phyloP scores from a whole-genome alignment of 2,113 vertebrate species.

The Cephalopterus ornatus region DNA sequence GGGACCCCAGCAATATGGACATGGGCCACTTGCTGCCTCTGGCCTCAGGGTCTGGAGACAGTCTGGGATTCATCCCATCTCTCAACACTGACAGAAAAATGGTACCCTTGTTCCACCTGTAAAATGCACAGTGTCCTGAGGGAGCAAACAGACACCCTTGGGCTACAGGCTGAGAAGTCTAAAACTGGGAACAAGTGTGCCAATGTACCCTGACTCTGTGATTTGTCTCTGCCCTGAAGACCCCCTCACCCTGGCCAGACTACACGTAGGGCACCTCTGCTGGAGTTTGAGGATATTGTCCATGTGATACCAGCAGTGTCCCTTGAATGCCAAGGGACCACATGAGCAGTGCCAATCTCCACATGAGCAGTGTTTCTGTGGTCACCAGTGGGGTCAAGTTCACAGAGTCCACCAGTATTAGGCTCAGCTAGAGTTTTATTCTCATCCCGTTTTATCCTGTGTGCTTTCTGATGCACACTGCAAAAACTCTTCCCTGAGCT shows the following conservation, averaged over 20 bases:
- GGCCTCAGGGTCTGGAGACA: neutral
- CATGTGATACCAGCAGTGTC: neutral
- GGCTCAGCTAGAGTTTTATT: neutral
- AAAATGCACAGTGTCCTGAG: neutral
- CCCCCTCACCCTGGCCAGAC: neutral
- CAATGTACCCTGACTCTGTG: neutral
- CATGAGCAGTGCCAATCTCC: rapidly evolving
- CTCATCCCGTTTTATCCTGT: neutral
- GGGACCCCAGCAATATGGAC: neutral
- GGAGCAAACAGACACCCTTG: neutral
- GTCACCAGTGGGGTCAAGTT: neutral
- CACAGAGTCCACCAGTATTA: neutral
- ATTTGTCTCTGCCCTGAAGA: neutral
- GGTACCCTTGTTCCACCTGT: neutral
- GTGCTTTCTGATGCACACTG: neutral
- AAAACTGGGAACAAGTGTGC: neutral
- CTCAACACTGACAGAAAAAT: neutral
- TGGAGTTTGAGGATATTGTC: rapidly evolving
- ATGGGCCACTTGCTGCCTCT: rapidly evolving
- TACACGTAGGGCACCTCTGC: neutral
- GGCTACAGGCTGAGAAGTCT: neutral
- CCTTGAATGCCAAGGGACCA: neutral
- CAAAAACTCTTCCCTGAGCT: neutral
- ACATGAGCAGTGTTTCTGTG: rapidly evolving
- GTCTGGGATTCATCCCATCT: neutral